Evolutionary conservation across 2,113 vertebrate genomes (phyloP), one percentile per base, ranked within the genome.

Genomic region (Oreochromis niloticus): DNA sequence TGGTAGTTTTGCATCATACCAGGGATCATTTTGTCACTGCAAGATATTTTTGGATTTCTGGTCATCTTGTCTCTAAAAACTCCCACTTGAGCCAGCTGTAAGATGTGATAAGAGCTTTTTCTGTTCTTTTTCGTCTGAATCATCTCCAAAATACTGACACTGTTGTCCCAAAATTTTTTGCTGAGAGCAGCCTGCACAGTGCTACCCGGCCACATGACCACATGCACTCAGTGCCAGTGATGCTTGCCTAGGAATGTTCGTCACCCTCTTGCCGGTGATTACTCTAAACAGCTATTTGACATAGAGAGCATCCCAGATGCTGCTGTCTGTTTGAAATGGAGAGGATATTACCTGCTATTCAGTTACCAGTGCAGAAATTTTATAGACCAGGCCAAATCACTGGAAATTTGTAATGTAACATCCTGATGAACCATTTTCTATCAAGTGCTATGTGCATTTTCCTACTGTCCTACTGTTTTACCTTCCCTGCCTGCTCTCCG

Each of bases 251-350:
- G 71, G 56, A 87, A 56, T 85, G 59, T 91, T 83, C 24, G 27
- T 92, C 85, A 92, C 43, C 55, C 81, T 87, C 84, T 88, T 52
- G 56, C 41, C 5, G 36, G 85, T 85, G 92, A 90, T 93, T 89
- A 88, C 48, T 82, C 56, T 43, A 36, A 93, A 83, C 63, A 89
- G 89, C 66, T 81, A 57, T 92, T 93, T 93, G 92, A 93, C 92
- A 89, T 88, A 80, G 54, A 85, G 78, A 87, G 57, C 71, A 22
- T 6, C 82, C 19, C 32, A 68, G 86, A 75, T 75, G 46, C 30
- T 36, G 46, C 79, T 75, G 73, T 88, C 61, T 57, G 30, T 83
- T 46, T 85, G 55, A 81, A 85, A 82, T 73, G 68, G 56, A 90
- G 84, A 85, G 50, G 82, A 89, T 91, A 83, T 93, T 79, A 85